These are phyloP conservation scores for Acrocyrtus sp. DNA, from an alignment of 2,888 invertebrate species.

Conservation along the genomic window DNA sequence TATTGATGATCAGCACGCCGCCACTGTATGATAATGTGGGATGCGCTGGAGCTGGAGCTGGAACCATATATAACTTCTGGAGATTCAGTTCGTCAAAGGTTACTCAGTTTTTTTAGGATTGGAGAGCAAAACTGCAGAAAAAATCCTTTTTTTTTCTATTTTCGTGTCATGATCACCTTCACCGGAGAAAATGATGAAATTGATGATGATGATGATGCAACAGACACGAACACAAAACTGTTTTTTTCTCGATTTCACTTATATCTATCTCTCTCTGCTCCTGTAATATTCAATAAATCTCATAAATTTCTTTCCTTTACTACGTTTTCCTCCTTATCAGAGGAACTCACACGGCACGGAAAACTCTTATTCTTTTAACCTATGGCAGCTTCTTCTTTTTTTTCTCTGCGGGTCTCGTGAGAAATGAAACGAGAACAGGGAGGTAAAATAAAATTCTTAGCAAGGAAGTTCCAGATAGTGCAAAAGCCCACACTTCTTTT, in stretches of 20 bases:
- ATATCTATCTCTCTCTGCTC: not conserved
- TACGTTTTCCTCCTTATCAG: conserved; percentile 37
- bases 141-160: not conserved
- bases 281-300: conserved; percentile 47
- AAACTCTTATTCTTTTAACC: conserved; percentile 6
- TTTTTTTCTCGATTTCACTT: not conserved
- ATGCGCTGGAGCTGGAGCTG: not conserved
- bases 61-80: too few relatives aligned
- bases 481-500: not conserved
- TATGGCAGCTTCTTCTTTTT: not conserved
- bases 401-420: not conserved
- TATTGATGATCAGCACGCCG: conserved; percentile 43
- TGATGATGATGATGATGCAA: not conserved
- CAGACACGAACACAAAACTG: not conserved
- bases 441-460: conserved; percentile 1
- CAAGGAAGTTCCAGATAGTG: not conserved
- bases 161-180: conserved; percentile 6
- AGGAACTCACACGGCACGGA: conserved; percentile 29
- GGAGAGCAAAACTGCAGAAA: not conserved
- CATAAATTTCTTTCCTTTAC: conserved; percentile 39
- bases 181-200: too few relatives aligned
- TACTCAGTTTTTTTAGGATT: not conserved
- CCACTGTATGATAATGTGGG: not conserved
- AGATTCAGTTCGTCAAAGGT: too few relatives aligned
- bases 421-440: not conserved